Base-by-base conservation (phyloP, 2,888 invertebrate genomes). In the Drosophila limbata region DNA sequence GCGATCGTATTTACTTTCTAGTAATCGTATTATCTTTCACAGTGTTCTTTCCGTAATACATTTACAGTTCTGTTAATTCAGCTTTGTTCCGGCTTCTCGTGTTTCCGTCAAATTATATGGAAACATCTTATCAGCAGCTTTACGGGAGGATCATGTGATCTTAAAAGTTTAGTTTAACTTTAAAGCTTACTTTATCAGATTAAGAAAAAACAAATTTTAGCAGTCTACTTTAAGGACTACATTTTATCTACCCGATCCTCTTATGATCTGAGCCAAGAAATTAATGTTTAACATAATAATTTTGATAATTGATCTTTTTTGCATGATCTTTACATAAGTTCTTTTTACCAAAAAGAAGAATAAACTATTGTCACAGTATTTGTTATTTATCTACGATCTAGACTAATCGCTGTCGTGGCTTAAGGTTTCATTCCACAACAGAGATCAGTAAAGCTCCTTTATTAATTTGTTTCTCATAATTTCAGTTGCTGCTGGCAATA, bases 11-110 rank as follows among this genome's bases (percentile, higher is more conserved):
- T 21, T 35, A 53, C n/a, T 10, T 47, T 28, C 40, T 40, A 21
- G 47, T 21, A 37, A 25, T 15, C 2, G 11, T 19, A 37, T 61
- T 42, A 25, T 47, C 56, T 40, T 56, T 40, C 50, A 13, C 3
- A 51, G n/a, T 47, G 53, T 21, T n/a, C 19, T 44, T 59, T 13
- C 11, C 50, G 25, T 51, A 25, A 11, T 40, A 31, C 42, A 44
- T 53, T 57, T 47, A 15, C 51, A 52, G n/a, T 45, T 62, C 50
- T 60, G 74, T 68, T 45, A 60, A 25, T 56, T 51, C 60, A 74
- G 47, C 56, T 56, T 48, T 50, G 17, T 47, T 51, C 44, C 40
- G 50, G 9, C 33, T n/a, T 40, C 39, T 61, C 76, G 19, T 4
- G 35, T 72, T 68, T 10, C 60, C 42, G 42, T 45, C 31, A n/a